A percentile compares a stretch with the other conserved stretches of the same genome.
These are phyloP conservation scores for Antechinus stuartii DNA, from an alignment of 2,113 vertebrate genomes.

Conservation along the genomic window DNA sequence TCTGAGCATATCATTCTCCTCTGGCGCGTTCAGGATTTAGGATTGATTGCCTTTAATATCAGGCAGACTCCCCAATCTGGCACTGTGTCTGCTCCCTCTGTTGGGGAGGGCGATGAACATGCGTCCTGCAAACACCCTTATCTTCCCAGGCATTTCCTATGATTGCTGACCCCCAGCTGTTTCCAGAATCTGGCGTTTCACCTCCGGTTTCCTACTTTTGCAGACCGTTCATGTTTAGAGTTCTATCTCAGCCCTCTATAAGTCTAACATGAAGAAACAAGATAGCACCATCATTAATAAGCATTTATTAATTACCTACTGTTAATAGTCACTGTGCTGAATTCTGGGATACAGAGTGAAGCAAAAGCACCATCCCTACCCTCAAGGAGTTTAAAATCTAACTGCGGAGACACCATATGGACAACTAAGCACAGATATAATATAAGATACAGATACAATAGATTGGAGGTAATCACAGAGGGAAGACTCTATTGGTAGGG, in stretches of 20 bases:
- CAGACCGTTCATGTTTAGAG: neutral
- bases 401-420: neutral
- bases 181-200: neutral
- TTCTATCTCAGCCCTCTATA: neutral
- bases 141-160: neutral
- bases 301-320: neutral
- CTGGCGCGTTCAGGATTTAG: neutral
- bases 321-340: neutral
- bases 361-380: neutral
- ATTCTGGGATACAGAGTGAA: neutral
- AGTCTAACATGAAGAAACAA: neutral
- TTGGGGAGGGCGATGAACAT: neutral
- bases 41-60: fast-evolving
- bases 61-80: neutral
- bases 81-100: neutral
- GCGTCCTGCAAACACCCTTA: neutral
- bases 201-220: neutral
- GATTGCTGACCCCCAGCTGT: neutral
- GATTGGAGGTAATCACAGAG: neutral
- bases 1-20: neutral
- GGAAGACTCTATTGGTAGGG: neutral
- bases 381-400: neutral
- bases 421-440: neutral
- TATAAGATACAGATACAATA: neutral
- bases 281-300: neutral